phyloP scores from a whole-genome alignment of 2,888 invertebrate species.

The Lamproptera curius region DNA sequence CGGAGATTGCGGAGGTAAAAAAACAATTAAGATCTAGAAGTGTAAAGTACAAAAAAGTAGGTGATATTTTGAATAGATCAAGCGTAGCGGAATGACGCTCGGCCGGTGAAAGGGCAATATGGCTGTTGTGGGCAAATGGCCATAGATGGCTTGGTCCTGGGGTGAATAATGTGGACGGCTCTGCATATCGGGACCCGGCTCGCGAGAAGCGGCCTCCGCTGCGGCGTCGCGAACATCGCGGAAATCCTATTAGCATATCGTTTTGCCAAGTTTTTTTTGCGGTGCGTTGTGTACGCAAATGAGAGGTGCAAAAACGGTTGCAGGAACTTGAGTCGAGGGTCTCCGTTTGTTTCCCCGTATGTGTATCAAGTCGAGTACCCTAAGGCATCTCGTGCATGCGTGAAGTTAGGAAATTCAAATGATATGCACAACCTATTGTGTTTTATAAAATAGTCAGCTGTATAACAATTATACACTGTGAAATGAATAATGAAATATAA shows the following conservation, averaged over 20 bases:
- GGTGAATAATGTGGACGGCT: too few relatives aligned
- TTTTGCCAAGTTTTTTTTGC: background rate
- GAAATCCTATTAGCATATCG: background rate
- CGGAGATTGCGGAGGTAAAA: background rate
- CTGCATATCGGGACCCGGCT: too few relatives aligned
- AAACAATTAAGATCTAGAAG: background rate
- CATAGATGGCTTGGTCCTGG: too few relatives aligned
- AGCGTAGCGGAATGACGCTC: too few relatives aligned
- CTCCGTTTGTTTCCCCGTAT: background rate
- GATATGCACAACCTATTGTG: too few relatives aligned
- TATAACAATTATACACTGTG: background rate
- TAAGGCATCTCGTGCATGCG: too few relatives aligned
- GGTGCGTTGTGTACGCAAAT: conserved; percentile 4
- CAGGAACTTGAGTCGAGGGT: background rate
- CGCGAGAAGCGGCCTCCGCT: background rate
- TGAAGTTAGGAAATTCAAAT: too few relatives aligned
- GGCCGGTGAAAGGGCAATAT: too few relatives aligned
- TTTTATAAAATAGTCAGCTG: too few relatives aligned
- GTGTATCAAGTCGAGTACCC: too few relatives aligned
- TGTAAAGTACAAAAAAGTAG: background rate
- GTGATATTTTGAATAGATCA: background rate
- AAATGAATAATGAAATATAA: background rate
- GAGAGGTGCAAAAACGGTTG: background rate
- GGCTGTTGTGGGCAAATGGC: too few relatives aligned
- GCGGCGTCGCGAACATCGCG: background rate